Evolutionary conservation across 2,888 invertebrate genomes (phyloP), one percentile per base, ranked within the genome.

Genomic region (Agrochola lychnidis): DNA sequence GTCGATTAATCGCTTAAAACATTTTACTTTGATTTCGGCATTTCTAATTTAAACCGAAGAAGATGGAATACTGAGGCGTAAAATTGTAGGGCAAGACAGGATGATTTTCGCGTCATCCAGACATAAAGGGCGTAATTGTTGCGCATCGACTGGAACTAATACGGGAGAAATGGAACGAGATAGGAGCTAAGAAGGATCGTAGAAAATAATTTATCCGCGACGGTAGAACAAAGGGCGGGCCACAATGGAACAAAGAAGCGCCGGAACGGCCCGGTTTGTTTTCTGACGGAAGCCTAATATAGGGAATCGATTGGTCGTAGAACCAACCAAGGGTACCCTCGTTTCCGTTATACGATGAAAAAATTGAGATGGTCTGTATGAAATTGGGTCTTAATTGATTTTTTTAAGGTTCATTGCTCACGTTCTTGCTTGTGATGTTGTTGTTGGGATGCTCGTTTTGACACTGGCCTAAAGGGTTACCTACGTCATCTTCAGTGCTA

Each of bases 131-230:
- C 92, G 94, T 96, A 96, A 96, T 96, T 96, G 96, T 96, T 96
- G 95, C 95, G 94, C 96, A 96, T 95, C 94, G 94, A 91, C 93
- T 96, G 96, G 96, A 96, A 96, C 96, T 96, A 96, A 96, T 95
- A 94, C 95, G 96, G 92, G 92, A 94, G 95, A 96, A 96, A 96
- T 96, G 96, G 95, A 95, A 96, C 94, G 94, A 94, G 95, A 96
- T 94, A 93, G 94, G 93, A 94, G 94, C 92, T 93, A 94, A 95
- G 94, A 94, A 94, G 95, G 95, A 95, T 94, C 94, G 94, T 95
- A 94, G 95, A 95, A 96, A 95, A 96, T 96, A 95, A 96, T 96
- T 96, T 96, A 95, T 94, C 94, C 94, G 93, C 94, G 93, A 94
- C 93, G 93, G 91, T 93, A 94, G 96, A 96, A 96, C 96, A 96